phyloP scores from a whole-genome alignment of 2,797 vertebrate genomes.

The Girardinus metallicus region DNA sequence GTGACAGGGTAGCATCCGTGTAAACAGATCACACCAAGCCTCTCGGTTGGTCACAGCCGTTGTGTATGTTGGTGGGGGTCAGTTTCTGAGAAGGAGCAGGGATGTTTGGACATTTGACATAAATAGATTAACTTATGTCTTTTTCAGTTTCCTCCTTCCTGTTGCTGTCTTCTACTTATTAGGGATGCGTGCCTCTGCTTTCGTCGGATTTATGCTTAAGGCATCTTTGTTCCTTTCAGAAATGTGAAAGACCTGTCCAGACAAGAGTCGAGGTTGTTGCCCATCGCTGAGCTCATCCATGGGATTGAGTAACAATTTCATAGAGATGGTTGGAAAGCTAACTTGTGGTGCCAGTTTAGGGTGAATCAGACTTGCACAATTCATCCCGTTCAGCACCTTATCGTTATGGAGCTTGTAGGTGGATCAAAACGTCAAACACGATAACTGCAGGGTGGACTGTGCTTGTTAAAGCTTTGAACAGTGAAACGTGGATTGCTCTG shows the following conservation, averaged over 20 bases:
- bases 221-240: neutral
- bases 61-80: conserved; percentile 35
- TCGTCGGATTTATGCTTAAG: neutral
- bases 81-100: conserved; percentile 53
- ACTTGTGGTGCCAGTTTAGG: neutral
- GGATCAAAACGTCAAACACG: conserved; percentile 2
- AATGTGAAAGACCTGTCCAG: conserved; percentile 11
- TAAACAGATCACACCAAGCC: conserved; percentile 32
- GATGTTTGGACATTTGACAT: conserved; percentile 57
- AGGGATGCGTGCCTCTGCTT: conserved; percentile 18
- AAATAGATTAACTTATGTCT: conserved; percentile 38
- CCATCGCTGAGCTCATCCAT: neutral
- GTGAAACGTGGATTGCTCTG: conserved; percentile 4
- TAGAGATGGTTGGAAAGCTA: conserved; percentile 8
- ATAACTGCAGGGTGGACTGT: neutral
- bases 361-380: conserved; percentile 4
- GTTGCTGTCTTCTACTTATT: neutral
- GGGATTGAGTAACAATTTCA: conserved; percentile 1
- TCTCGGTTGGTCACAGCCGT: conserved; percentile 39
- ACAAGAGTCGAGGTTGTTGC: neutral
- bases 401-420: neutral
- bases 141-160: neutral
- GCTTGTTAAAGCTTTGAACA: conserved; percentile 5
- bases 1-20: neutral
- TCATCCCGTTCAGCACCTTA: neutral